A percentile compares a stretch with the other conserved stretches of the same genome.
These are phyloP conservation scores for Calliphora vomitoria DNA, from an alignment of 2,888 invertebrate species.

Conservation along the genomic window DNA sequence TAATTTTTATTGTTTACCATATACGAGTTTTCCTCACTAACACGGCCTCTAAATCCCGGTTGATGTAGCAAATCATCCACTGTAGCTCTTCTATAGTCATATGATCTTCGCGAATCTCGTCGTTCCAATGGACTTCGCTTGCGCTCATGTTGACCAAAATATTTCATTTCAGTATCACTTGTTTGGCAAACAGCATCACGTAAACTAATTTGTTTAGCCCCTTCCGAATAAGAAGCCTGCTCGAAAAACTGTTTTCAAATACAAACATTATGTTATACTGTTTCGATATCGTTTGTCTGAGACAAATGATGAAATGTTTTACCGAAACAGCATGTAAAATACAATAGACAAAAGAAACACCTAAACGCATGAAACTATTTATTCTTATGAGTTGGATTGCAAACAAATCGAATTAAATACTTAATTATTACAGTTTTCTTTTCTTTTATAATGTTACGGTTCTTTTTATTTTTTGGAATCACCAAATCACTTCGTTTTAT, in stretches of 20 bases:
- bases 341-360: background rate
- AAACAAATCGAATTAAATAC: background rate
- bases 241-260: slow-evolving; percentile 69
- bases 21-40: slow-evolving; percentile 83
- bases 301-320: background rate
- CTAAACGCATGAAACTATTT: background rate
- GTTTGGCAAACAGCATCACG: slow-evolving; percentile 84
- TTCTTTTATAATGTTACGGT: too few relatives aligned
- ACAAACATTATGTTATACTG: background rate
- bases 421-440: too few relatives aligned
- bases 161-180: slow-evolving; percentile 82
- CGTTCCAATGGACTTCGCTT: slow-evolving; percentile 77
- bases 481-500: too few relatives aligned
- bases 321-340: background rate
- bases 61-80: slow-evolving; percentile 78
- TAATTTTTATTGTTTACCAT: slow-evolving; percentile 78
- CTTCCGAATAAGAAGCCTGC: slow-evolving; percentile 60
- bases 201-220: slow-evolving; percentile 79
- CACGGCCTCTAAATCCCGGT: slow-evolving; percentile 74
- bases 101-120: slow-evolving; percentile 76
- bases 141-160: slow-evolving; percentile 74
- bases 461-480: too few relatives aligned
- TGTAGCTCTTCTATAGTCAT: slow-evolving; percentile 81
- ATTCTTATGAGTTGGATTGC: background rate
- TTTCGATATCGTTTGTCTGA: background rate